Percentiles rank a stretch among this genome's conserved stretches.
These are phyloP conservation scores for Pseudolaguvia tuberculata DNA, from an alignment of 2,113 vertebrate species.

Conservation along the genomic window DNA sequence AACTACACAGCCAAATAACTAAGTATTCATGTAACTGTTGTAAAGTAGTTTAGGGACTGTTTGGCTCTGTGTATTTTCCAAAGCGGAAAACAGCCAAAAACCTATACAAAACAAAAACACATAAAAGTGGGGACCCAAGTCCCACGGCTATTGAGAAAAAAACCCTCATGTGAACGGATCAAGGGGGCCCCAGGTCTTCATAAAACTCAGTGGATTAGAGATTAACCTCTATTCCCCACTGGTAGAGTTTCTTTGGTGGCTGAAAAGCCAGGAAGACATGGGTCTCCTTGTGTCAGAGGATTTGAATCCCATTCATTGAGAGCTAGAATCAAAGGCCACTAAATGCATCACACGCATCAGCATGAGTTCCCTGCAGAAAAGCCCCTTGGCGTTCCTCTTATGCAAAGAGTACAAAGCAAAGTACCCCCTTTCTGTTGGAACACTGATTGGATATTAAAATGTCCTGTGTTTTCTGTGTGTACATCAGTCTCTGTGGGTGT, in stretches of 20 bases:
- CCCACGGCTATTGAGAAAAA: conserved; percentile 33
- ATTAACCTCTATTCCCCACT: conserved; percentile 61
- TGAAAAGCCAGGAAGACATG: conserved; percentile 57
- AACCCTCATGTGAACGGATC: conserved; percentile 36
- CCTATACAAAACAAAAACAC: conserved; percentile 14
- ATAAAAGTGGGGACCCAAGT: conserved; percentile 27
- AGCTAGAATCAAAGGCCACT: conserved; percentile 57
- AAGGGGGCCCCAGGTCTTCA: conserved; percentile 47
- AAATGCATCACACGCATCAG: conserved; percentile 55
- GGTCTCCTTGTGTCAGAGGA: conserved; percentile 61
- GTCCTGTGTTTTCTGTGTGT: conserved; percentile 46
- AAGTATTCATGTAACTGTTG: conserved; percentile 4
- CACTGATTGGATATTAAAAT: conserved; percentile 49
- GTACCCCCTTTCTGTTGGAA: conserved; percentile 14
- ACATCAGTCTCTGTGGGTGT: conserved; percentile 35
- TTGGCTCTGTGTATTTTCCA: conserved; percentile 18
- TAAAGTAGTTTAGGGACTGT: conserved; percentile 1
- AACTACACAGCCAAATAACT: background rate
- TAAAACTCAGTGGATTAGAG: conserved; percentile 57
- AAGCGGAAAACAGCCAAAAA: conserved; percentile 21
- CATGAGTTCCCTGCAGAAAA: conserved; percentile 50
- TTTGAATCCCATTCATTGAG: conserved; percentile 47
- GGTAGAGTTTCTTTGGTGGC: conserved; percentile 55
- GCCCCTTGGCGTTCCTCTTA: conserved; percentile 55
- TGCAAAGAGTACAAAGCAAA: conserved; percentile 50